These are phyloP conservation scores for Calonectris borealis DNA, from an alignment of 2,113 vertebrate genomes.

Conservation along the genomic window DNA sequence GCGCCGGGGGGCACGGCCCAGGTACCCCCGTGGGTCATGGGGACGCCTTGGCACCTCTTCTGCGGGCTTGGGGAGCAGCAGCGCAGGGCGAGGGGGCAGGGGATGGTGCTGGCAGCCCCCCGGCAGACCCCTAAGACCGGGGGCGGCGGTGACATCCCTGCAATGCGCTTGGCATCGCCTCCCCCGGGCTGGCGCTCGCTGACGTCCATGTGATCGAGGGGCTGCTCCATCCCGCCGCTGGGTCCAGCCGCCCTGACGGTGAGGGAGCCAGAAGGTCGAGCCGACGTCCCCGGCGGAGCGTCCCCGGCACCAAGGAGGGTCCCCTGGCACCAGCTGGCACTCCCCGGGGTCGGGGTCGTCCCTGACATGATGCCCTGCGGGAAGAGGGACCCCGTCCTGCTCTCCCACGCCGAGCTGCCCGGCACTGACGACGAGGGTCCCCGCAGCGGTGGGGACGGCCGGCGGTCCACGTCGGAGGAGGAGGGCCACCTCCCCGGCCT, in stretches of 20 bases:
- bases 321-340: neutral
- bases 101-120: neutral
- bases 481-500: conserved; percentile 3
- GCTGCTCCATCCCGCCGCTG: neutral
- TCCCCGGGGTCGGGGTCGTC: neutral
- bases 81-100: accelerated
- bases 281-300: neutral
- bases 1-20: accelerated
- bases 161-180: conserved; percentile 10
- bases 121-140: neutral
- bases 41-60: neutral
- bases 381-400: neutral
- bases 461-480: neutral
- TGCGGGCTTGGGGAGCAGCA: neutral
- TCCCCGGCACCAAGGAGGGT: neutral
- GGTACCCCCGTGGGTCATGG: accelerated
- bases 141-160: conserved; percentile 1
- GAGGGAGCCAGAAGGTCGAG: conserved; percentile 40
- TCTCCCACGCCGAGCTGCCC: neutral
- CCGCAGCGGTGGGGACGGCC: neutral
- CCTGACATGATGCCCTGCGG: neutral
- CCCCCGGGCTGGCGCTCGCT: conserved; percentile 18
- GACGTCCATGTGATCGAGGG: conserved; percentile 27
- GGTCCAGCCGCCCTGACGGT: neutral
- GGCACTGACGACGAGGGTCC: neutral